These are phyloP conservation scores for Drosophila rubida DNA, from an alignment of 2,888 invertebrate species.

Conservation along the genomic window DNA sequence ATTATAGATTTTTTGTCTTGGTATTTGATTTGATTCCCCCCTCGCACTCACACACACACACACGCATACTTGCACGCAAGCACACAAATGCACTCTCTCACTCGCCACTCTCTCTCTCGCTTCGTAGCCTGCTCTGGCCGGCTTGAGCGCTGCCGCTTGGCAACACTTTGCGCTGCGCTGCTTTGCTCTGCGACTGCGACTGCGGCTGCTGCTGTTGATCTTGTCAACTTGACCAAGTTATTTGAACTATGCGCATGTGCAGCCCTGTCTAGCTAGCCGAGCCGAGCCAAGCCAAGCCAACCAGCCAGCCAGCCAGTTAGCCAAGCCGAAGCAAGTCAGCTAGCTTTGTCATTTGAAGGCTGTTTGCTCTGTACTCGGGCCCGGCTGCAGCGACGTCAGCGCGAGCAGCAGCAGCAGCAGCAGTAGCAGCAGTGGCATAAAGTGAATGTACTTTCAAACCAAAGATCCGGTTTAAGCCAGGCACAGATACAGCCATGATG, in stretches of 20 bases:
- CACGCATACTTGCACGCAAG: not conserved
- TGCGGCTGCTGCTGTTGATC: constrained; percentile 61
- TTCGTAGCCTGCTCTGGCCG: constrained; percentile 34
- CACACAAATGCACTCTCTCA: constrained; percentile 4
- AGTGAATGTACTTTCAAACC: constrained; percentile 83
- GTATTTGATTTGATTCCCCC: constrained; percentile 60
- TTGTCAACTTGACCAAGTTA: constrained; percentile 79
- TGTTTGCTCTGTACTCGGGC: constrained; percentile 56
- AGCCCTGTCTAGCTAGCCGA: constrained; percentile 53
- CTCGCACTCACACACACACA: constrained; percentile 3
- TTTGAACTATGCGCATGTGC: constrained; percentile 79
- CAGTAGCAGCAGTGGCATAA: constrained; percentile 63
- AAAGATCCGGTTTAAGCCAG: constrained; percentile 82
- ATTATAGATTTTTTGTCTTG: constrained; percentile 71
- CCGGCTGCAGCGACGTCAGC: constrained; percentile 54
- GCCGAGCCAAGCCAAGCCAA: constrained; percentile 17
- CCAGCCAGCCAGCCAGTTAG: constrained; percentile 28
- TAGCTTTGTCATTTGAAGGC: constrained; percentile 75
- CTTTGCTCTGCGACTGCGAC: constrained; percentile 20
- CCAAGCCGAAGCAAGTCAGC: constrained; percentile 34
- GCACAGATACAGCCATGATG: constrained; percentile 64
- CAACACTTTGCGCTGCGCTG: constrained; percentile 60
- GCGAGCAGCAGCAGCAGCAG: constrained; percentile 22
- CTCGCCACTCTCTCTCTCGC: constrained; percentile 20
- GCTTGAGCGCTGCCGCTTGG: constrained; percentile 67